Evolutionary conservation across 2,113 vertebrate genomes (phyloP).

Genomic region (Sinosuthora webbiana): DNA sequence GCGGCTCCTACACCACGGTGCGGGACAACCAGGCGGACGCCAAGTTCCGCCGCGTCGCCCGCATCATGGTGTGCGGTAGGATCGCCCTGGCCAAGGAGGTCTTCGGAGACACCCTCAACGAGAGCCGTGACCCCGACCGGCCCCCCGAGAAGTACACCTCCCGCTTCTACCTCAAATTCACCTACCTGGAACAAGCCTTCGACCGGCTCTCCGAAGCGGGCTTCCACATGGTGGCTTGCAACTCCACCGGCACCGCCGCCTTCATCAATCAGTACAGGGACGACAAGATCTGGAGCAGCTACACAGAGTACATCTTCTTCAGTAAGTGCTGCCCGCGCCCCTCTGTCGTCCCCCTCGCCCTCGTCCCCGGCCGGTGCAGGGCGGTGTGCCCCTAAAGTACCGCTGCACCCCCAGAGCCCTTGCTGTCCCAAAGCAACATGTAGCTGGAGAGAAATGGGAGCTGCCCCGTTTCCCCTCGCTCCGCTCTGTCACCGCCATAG

Average conservation of each 20-base stretch:
- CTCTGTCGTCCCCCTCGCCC: neutral
- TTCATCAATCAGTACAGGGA: slow-evolving; percentile 86
- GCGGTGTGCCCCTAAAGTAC: neutral
- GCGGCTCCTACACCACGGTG: slow-evolving; percentile 82
- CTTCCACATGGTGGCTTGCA: slow-evolving; percentile 96
- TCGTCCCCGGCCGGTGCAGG: neutral
- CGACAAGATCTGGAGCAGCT: slow-evolving; percentile 90
- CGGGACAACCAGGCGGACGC: slow-evolving; percentile 85
- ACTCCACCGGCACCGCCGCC: slow-evolving; percentile 88
- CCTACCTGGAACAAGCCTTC: slow-evolving; percentile 88
- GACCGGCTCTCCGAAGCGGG: slow-evolving; percentile 85
- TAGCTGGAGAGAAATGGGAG: neutral
- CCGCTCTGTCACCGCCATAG: neutral
- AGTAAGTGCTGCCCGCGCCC: slow-evolving; percentile 72
- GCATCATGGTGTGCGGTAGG: slow-evolving; percentile 88
- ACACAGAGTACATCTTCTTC: slow-evolving; percentile 90
- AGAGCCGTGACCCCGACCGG: slow-evolving; percentile 87
- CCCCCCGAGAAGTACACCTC: slow-evolving; percentile 88
- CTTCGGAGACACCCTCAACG: slow-evolving; percentile 86
- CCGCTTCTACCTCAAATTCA: slow-evolving; percentile 91
- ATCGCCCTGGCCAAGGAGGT: slow-evolving; percentile 88
- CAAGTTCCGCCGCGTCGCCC: slow-evolving; percentile 85
- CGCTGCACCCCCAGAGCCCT: neutral
- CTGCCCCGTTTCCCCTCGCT: neutral
- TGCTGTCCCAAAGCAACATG: neutral